A percentile compares a stretch with the other conserved stretches of the same genome.
phyloP scores from a whole-genome alignment of 1,140 invertebrate genomes.

The Drosophila sucinea region DNA sequence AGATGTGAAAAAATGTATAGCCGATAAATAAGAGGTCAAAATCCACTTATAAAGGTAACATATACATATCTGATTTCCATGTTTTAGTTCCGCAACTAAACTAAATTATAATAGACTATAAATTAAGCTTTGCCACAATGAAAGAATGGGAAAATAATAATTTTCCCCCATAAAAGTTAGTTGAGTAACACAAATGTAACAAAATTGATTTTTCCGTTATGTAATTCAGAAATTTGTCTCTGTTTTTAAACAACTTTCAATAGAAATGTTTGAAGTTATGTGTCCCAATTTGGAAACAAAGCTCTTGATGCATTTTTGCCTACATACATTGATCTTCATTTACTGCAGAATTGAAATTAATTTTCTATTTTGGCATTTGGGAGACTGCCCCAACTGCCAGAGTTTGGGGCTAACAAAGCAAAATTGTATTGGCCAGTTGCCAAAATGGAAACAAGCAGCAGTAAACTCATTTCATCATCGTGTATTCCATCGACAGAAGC shows the following conservation, averaged over 20 bases:
- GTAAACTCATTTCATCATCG: slow-evolving; percentile 20
- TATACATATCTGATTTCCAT: too few species aligned
- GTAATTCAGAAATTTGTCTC: too few species aligned
- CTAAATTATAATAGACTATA: too few species aligned
- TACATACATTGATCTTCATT: neutral
- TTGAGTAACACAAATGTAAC: too few species aligned
- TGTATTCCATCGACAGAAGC: slow-evolving; percentile 17
- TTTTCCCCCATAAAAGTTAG: too few species aligned
- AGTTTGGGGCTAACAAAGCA: neutral
- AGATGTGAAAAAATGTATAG: too few species aligned
- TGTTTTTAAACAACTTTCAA: neutral
- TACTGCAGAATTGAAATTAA: slow-evolving; percentile 11
- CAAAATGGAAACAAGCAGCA: slow-evolving; percentile 17
- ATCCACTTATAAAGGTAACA: too few species aligned
- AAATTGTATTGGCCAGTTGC: slow-evolving; percentile 22
- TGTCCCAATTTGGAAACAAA: neutral
- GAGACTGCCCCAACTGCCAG: slow-evolving; percentile 5
- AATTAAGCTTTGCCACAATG: too few species aligned
- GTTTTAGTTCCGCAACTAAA: too few species aligned
- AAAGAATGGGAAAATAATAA: too few species aligned
- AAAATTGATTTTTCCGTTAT: too few species aligned
- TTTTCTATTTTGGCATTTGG: neutral
- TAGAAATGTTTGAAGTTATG: neutral
- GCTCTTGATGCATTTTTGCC: neutral
- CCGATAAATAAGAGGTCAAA: too few species aligned